These are phyloP conservation scores for Anguilla obscura DNA, from an alignment of 2,797 vertebrate genomes.

Conservation along the genomic window DNA sequence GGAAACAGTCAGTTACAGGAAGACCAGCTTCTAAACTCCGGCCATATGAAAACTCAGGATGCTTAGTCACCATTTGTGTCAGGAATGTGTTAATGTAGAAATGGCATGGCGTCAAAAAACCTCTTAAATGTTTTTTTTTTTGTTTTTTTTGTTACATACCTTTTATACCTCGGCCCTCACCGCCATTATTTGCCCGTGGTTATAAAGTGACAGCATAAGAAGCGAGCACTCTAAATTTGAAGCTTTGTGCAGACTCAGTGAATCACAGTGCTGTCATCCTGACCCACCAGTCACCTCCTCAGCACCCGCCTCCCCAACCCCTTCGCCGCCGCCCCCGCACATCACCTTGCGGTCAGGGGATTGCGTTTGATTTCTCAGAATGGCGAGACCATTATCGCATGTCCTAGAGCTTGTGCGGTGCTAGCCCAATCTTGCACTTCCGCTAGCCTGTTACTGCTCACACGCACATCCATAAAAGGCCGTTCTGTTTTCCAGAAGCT, in stretches of 20 bases:
- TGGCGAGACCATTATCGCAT: not conserved
- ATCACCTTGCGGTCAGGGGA: not conserved
- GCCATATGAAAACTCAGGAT: not conserved
- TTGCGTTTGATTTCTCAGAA: not conserved
- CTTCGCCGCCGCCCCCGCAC: not conserved
- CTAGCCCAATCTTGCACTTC: not conserved
- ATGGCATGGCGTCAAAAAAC: not conserved
- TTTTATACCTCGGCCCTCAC: not conserved
- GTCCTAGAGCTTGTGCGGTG: not conserved
- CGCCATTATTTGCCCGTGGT: not conserved
- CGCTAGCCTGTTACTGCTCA: not conserved
- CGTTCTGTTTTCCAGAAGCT: not conserved
- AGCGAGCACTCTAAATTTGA: not conserved
- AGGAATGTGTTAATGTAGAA: not conserved
- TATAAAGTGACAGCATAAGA: not conserved
- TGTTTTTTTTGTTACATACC: not conserved
- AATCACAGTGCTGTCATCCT: conserved; percentile 27
- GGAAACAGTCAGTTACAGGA: not conserved
- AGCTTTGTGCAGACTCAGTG: not conserved
- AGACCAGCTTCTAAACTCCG: not conserved
- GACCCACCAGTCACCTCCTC: conserved; percentile 18
- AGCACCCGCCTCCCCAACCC: not conserved
- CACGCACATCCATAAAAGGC: not conserved
- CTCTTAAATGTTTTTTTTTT: not conserved
- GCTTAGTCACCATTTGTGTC: not conserved